phyloP scores from a whole-genome alignment of 1,140 invertebrate species.

The Spodoptera frugiperda region DNA sequence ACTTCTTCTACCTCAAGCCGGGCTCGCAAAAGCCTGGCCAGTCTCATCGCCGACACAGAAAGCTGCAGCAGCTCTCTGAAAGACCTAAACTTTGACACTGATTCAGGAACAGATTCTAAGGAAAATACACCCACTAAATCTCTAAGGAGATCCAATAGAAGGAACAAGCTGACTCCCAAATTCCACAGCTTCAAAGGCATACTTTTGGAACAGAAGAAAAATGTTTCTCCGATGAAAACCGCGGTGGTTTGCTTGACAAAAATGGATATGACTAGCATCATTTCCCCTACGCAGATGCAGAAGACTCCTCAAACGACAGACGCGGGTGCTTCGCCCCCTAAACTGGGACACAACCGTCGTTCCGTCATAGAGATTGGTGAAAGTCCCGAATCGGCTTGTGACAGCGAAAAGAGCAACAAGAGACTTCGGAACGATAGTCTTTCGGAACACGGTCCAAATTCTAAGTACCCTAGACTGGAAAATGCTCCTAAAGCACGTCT shows the following conservation, averaged over 20 bases:
- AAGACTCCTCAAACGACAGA: conserved; percentile 85
- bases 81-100: conserved; percentile 83
- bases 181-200: conserved; percentile 77
- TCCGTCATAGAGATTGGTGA: conserved; percentile 72
- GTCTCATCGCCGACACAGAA: conserved; percentile 81
- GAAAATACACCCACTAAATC: conserved; percentile 79
- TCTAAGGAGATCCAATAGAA: conserved; percentile 62
- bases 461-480: conserved; percentile 75
- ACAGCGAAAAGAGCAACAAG: conserved; percentile 76
- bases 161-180: conserved; percentile 72
- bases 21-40: conserved; percentile 77
- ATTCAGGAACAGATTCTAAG: conserved; percentile 79
- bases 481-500: conserved; percentile 77
- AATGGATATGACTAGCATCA: conserved; percentile 72
- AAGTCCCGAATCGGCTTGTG: conserved; percentile 73
- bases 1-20: conserved; percentile 76
- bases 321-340: conserved; percentile 69
- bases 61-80: conserved; percentile 85
- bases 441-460: conserved; percentile 66
- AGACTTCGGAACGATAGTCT: conserved; percentile 73
- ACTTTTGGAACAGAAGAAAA: conserved; percentile 75
- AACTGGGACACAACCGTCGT: conserved; percentile 71
- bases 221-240: conserved; percentile 72
- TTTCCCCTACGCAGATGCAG: conserved; percentile 82
- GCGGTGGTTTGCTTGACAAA: conserved; percentile 74